Evolutionary conservation across 2,888 invertebrate species (phyloP).

Genomic region (Liopterus haemorrhoidalis): DNA sequence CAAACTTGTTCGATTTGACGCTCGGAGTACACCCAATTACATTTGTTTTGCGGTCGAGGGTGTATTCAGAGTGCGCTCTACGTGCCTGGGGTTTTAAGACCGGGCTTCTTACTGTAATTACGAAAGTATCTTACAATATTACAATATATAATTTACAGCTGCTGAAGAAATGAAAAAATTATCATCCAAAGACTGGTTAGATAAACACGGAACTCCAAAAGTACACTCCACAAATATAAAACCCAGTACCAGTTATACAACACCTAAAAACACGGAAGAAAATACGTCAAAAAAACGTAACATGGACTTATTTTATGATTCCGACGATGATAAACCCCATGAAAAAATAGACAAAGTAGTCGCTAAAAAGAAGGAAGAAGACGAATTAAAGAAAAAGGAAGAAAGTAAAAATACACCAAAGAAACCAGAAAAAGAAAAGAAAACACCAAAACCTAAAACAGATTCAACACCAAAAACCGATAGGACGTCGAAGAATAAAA

Average conservation of each 20-base stretch:
- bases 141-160: conserved; percentile 31
- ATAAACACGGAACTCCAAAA: conserved; percentile 14
- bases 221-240: conserved; percentile 32
- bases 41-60: too few relatives aligned
- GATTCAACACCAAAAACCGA: conserved; percentile 19
- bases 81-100: too few relatives aligned
- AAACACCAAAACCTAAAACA: conserved; percentile 21
- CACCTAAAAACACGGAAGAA: conserved; percentile 3
- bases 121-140: conserved; percentile 38
- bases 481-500: conserved; percentile 15
- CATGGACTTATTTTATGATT: conserved; percentile 48
- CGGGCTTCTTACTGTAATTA: too few relatives aligned
- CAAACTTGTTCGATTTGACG: too few relatives aligned
- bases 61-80: too few relatives aligned
- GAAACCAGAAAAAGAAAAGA: conserved; percentile 19
- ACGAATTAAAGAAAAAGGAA: conserved; percentile 38
- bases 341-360: conserved; percentile 48
- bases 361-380: conserved; percentile 42
- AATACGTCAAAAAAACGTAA: conserved; percentile 39
- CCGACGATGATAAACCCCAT: conserved; percentile 46
- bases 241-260: conserved; percentile 37
- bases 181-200: conserved; percentile 28
- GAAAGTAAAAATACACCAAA: conserved; percentile 34
- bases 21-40: too few relatives aligned
- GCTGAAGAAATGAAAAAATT: conserved; percentile 51